Conservation (phyloP, 2,113 vertebrate species). For the Podarcis muralis region DNA sequence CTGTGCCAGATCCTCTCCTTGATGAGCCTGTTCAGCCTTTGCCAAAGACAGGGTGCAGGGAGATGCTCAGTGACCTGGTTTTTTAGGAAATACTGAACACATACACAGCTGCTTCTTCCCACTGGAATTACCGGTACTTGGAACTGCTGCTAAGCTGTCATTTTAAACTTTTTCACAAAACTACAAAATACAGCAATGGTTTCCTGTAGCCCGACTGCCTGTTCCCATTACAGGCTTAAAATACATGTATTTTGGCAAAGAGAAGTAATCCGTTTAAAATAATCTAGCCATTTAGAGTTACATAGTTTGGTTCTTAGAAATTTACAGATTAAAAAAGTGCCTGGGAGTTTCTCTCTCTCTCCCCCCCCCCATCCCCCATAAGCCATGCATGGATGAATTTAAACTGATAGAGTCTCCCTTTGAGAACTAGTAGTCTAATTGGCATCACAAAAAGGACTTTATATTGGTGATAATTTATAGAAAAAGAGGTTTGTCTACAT, state of each 20-base stretch:
- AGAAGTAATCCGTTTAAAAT: neutral
- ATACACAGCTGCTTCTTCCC: neutral
- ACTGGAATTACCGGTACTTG: neutral
- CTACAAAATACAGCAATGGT: neutral
- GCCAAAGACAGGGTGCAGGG: neutral
- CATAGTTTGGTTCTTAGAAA: neutral
- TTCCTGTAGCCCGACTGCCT: neutral
- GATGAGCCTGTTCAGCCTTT: slow-evolving; percentile 1
- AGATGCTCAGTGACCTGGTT: neutral
- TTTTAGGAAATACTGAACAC: slow-evolving; percentile 1
- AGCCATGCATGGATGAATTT: slow-evolving; percentile 4
- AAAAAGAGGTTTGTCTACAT: neutral
- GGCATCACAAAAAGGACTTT: neutral
- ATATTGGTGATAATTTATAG: neutral
- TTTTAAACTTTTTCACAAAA: slow-evolving; percentile 3
- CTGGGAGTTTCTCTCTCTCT: neutral
- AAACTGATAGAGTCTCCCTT: neutral
- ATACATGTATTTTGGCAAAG: neutral
- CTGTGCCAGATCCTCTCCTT: neutral
- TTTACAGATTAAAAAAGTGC: neutral
- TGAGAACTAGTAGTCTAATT: neutral
- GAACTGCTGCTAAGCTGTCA: neutral
- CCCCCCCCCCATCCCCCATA: neutral
- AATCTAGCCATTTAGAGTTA: neutral
- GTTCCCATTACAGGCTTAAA: neutral